These are phyloP conservation scores for Drosophila silvestris DNA, from an alignment of 2,888 invertebrate genomes.

Conservation along the genomic window DNA sequence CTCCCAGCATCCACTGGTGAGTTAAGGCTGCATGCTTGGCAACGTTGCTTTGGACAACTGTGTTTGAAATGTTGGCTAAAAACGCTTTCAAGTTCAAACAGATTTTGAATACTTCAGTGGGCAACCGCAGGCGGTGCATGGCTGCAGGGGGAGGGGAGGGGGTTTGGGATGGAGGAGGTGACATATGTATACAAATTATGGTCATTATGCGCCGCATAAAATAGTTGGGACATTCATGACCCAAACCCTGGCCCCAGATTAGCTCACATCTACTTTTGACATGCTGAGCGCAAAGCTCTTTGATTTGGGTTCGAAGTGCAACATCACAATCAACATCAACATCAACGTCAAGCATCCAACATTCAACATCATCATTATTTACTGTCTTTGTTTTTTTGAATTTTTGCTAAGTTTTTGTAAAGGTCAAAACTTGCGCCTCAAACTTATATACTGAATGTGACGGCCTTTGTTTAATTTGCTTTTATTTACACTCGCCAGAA, in stretches of 20 bases:
- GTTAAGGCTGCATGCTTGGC: background rate
- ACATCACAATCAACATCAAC: conserved; percentile 11
- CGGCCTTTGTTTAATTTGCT: conserved; percentile 55
- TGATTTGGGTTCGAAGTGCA: conserved; percentile 50
- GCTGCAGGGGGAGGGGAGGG: background rate
- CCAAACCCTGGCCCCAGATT: background rate
- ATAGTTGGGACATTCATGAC: conserved; percentile 56
- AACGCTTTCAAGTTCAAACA: conserved; percentile 75
- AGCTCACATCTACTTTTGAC: conserved; percentile 32
- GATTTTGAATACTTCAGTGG: conserved; percentile 71
- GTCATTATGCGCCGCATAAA: conserved; percentile 73
- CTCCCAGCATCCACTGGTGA: background rate
- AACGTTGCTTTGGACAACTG: conserved; percentile 18
- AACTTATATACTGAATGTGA: conserved; percentile 28
- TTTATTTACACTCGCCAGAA: conserved; percentile 54
- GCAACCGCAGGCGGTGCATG: conserved; percentile 57
- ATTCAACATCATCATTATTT: conserved; percentile 14
- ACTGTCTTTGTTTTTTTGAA: background rate
- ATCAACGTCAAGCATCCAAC: conserved; percentile 13
- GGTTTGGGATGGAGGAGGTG: conserved; percentile 9
- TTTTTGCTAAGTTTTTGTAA: conserved; percentile 34
- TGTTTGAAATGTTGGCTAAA: conserved; percentile 38
- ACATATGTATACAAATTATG: conserved; percentile 75
- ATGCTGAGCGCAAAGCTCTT: conserved; percentile 39
- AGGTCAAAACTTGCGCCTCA: conserved; percentile 30